A percentile compares a stretch with the other conserved stretches of the same genome.
phyloP scores from a whole-genome alignment of 30 jellyfish, hydroid and myxozoan species.

The Rhopilema esculentum region DNA sequence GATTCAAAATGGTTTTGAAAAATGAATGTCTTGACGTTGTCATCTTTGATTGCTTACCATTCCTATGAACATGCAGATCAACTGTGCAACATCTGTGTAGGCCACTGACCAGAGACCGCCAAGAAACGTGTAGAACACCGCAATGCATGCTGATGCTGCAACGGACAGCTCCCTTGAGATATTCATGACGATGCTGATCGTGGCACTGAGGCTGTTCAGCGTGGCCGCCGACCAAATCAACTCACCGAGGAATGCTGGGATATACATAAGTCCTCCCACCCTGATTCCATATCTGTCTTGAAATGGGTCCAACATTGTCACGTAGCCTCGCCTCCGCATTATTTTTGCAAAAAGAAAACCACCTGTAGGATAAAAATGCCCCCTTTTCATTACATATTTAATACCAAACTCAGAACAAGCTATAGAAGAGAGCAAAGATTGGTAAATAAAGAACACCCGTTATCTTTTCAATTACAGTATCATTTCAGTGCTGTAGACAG shows the following conservation, averaged over 20 bases:
- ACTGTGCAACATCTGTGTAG: slow-evolving; percentile 99
- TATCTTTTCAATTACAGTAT: not conserved
- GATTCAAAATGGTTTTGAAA: too few species aligned
- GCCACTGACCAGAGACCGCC: slow-evolving; percentile 99
- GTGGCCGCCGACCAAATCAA: slow-evolving; percentile 99
- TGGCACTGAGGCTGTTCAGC: slow-evolving; percentile 97
- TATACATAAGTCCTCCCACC: slow-evolving; percentile 93
- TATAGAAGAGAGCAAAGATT: not conserved
- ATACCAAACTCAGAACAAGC: too few species aligned
- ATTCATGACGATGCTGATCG: slow-evolving; percentile 90
- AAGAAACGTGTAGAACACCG: slow-evolving; percentile 94
- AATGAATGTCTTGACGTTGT: too few species aligned
- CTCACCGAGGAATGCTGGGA: slow-evolving; percentile 99
- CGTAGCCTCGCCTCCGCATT: slow-evolving; percentile 97
- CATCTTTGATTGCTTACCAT: slow-evolving; percentile 73
- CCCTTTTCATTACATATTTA: too few species aligned
- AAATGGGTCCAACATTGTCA: slow-evolving; percentile 98
- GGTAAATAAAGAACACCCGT: not conserved
- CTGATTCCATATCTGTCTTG: slow-evolving; percentile 97
- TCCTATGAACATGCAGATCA: slow-evolving; percentile 97
- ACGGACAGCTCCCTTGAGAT: slow-evolving; percentile 73
- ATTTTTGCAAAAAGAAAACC: slow-evolving; percentile 97
- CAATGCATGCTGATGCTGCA: slow-evolving; percentile 97
- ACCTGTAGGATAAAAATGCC: slow-evolving; percentile 66
- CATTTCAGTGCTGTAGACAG: too few species aligned